Conservation (phyloP, 1,140 invertebrate species). For the Diplogasteroides magnus region DNA sequence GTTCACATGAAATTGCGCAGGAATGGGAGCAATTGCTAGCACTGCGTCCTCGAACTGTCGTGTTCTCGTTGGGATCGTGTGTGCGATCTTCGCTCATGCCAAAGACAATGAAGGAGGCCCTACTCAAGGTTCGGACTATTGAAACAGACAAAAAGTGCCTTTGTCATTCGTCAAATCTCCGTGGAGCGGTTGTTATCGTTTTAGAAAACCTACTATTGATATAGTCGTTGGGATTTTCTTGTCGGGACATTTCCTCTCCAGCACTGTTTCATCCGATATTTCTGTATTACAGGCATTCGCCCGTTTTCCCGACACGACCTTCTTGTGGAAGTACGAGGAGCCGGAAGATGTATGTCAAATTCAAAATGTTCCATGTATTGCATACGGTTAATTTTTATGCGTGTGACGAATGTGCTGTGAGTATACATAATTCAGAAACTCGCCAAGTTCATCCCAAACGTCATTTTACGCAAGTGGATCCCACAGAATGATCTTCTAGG, state of each 20-base stretch:
- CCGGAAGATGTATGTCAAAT: background rate
- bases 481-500: background rate
- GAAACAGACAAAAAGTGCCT: no score
- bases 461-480: background rate
- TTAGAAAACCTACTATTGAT: background rate
- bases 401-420: no score
- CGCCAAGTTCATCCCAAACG: no score
- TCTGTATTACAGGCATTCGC: background rate
- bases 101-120: background rate
- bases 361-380: no score
- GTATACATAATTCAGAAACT: no score
- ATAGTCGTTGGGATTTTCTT: background rate
- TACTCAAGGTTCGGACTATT: background rate
- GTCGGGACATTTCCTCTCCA: background rate
- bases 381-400: no score
- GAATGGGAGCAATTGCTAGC: background rate
- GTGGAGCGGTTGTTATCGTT: background rate
- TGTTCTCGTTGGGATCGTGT: background rate
- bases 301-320: background rate
- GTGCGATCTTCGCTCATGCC: background rate
- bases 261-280: background rate
- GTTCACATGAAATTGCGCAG: background rate
- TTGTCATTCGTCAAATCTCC: background rate
- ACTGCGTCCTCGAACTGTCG: background rate
- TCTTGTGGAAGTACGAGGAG: background rate